phyloP scores from a whole-genome alignment of 2,888 invertebrate genomes.

The Cremastobaeus sp. region DNA sequence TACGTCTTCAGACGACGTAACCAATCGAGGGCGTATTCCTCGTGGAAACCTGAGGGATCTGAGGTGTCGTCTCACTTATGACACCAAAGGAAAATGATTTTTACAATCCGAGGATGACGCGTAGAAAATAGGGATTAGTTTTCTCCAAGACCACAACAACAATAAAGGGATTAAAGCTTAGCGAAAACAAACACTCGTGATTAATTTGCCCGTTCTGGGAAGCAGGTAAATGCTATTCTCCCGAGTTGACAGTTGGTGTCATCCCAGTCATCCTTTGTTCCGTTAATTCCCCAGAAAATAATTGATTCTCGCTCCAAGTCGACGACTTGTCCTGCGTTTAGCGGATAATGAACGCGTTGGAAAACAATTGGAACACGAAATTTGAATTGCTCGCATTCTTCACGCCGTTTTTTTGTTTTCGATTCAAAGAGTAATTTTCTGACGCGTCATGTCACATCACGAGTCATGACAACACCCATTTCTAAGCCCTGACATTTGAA shows the following conservation, averaged over 20 bases:
- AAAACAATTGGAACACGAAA: slow-evolving; percentile 34
- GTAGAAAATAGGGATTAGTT: slow-evolving; percentile 25
- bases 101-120: slow-evolving; percentile 14
- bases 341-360: too few species aligned
- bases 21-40: slow-evolving; percentile 18
- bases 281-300: too few species aligned
- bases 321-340: too few species aligned
- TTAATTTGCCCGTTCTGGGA: slow-evolving; percentile 8
- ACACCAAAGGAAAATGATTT: slow-evolving; percentile 38
- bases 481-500: slow-evolving; percentile 55
- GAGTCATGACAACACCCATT: slow-evolving; percentile 57
- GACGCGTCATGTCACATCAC: slow-evolving; percentile 57
- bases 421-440: slow-evolving; percentile 54
- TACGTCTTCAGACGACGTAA: slow-evolving; percentile 10
- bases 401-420: slow-evolving; percentile 26
- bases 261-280: too few species aligned
- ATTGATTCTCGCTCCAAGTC: too few species aligned
- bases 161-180: slow-evolving; percentile 24
- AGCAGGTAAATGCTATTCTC: too few species aligned
- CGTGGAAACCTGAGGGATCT: slow-evolving; percentile 3
- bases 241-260: too few species aligned
- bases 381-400: slow-evolving; percentile 28
- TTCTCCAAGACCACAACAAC: slow-evolving; percentile 1
- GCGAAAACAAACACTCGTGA: slow-evolving; percentile 26
- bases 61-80: slow-evolving; percentile 32